Conservation (phyloP, 2,113 vertebrate species). For the Siniperca knerii region DNA sequence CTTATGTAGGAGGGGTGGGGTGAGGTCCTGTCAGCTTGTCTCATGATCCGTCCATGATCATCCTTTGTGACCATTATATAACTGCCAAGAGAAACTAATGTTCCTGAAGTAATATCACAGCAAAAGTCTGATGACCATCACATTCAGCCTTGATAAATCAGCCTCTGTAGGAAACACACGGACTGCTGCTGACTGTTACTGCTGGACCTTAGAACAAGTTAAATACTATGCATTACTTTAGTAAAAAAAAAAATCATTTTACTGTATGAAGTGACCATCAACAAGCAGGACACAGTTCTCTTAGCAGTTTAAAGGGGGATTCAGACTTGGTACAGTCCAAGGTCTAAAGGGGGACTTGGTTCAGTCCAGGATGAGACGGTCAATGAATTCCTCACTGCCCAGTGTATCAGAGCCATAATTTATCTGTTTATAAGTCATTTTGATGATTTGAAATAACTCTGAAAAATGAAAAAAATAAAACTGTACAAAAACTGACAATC, state of each 20-base stretch:
- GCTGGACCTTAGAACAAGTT: constrained; percentile 4
- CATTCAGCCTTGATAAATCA: background rate
- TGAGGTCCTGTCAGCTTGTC: background rate
- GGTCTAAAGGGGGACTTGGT: constrained; percentile 10
- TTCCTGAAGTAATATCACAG: background rate
- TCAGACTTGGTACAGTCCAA: constrained; percentile 25
- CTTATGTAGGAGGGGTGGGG: background rate
- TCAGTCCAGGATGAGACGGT: constrained; percentile 28
- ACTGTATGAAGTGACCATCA: background rate
- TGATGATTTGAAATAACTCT: constrained; percentile 67
- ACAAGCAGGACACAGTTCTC: background rate
- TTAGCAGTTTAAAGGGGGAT: constrained; percentile 11
- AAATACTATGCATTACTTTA: background rate
- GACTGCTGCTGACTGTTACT: background rate
- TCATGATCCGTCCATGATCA: background rate
- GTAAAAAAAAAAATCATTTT: fast-evolving
- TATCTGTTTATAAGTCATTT: constrained; percentile 74
- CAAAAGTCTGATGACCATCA: background rate
- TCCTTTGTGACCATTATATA: background rate
- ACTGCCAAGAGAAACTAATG: background rate
- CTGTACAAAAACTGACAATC: constrained; percentile 56
- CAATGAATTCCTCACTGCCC: constrained; percentile 50
- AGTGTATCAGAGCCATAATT: constrained; percentile 76
- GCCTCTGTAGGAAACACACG: background rate
- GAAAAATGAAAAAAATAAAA: constrained; percentile 71